Percentiles rank a stretch among this genome's conserved stretches.
Evolutionary conservation across 1,140 invertebrate genomes (phyloP).

Genomic region (Heliconius congener): DNA sequence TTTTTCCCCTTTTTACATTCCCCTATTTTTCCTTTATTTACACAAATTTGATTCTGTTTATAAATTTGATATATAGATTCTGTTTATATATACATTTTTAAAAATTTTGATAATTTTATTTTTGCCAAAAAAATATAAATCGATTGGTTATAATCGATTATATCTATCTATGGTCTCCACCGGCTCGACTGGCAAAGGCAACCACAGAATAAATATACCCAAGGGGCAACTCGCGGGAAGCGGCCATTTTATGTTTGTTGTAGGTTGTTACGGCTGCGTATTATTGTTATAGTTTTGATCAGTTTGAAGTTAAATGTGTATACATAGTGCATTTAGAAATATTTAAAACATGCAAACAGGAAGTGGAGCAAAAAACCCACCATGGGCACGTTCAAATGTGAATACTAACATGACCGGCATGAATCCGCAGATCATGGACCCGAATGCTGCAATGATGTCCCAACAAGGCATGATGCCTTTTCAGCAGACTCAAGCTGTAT

Average conservation of each 20-base stretch:
- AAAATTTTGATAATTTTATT: too few species aligned
- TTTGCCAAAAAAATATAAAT: too few species aligned
- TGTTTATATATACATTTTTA: too few species aligned
- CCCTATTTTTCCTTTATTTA: too few species aligned
- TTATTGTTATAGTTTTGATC: background rate
- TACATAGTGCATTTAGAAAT: conserved; percentile 15
- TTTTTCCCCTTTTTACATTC: too few species aligned
- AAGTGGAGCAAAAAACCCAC: conserved; percentile 74
- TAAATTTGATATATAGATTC: too few species aligned
- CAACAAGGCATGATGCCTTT: conserved; percentile 77
- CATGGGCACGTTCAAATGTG: conserved; percentile 74
- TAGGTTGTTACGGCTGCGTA: background rate
- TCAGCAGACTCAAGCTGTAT: conserved; percentile 69
- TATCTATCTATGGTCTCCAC: too few species aligned
- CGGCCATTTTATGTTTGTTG: conserved; percentile 26
- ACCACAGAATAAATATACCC: too few species aligned
- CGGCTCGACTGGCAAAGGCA: too few species aligned
- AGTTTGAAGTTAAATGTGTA: conserved; percentile 2
- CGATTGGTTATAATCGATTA: too few species aligned
- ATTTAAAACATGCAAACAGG: conserved; percentile 64
- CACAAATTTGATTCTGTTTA: too few species aligned
- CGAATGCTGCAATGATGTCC: conserved; percentile 68
- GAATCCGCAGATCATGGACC: conserved; percentile 77
- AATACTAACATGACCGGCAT: conserved; percentile 77
- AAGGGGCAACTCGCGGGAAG: too few species aligned